Evolutionary conservation across 64 coral and sea anemone species (phyloP).

Genomic region (Stichodactyla helianthus): DNA sequence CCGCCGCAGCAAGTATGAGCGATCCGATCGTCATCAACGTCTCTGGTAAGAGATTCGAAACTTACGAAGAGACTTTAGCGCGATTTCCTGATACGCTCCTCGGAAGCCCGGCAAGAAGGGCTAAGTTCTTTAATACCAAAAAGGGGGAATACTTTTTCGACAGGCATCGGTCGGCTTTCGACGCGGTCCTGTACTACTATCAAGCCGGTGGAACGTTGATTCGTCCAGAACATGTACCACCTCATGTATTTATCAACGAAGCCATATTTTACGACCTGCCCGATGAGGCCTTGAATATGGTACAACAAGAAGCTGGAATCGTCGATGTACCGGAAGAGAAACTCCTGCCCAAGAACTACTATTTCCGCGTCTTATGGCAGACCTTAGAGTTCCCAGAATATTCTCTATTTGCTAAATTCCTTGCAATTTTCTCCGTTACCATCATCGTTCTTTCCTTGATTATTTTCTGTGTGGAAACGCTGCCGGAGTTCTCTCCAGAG

Average conservation of each 20-base stretch:
- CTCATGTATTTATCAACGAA: constrained; percentile 98
- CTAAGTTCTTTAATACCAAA: constrained; percentile 69
- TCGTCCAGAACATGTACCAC: constrained; percentile 77
- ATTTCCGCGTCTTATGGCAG: constrained; percentile 69
- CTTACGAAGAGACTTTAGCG: constrained; percentile 88
- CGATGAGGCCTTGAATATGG: constrained; percentile 66
- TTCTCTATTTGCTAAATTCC: constrained; percentile 71
- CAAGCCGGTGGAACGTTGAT: constrained; percentile 88
- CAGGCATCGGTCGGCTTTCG: constrained; percentile 85
- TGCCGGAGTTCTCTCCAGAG: constrained; percentile 57
- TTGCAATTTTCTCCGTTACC: constrained; percentile 87
- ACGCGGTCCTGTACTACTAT: constrained; percentile 87
- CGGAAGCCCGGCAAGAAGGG: constrained; percentile 53
- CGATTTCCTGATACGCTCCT: constrained; percentile 89
- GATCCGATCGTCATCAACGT: constrained; percentile 92
- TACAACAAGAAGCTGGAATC: constrained; percentile 89
- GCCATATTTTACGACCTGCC: constrained; percentile 87
- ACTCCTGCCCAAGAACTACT: constrained; percentile 68
- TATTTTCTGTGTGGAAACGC: constrained; percentile 91
- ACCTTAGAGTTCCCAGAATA: constrained; percentile 82
- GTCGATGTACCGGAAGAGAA: constrained; percentile 86
- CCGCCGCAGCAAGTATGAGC: constrained; percentile 55
- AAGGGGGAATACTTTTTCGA: constrained; percentile 91
- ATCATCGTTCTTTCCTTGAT: constrained; percentile 92
- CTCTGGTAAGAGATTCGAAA: constrained; percentile 89